Evolutionary conservation across 2,888 invertebrate genomes (phyloP).

Genomic region (Ophion ventricosus): DNA sequence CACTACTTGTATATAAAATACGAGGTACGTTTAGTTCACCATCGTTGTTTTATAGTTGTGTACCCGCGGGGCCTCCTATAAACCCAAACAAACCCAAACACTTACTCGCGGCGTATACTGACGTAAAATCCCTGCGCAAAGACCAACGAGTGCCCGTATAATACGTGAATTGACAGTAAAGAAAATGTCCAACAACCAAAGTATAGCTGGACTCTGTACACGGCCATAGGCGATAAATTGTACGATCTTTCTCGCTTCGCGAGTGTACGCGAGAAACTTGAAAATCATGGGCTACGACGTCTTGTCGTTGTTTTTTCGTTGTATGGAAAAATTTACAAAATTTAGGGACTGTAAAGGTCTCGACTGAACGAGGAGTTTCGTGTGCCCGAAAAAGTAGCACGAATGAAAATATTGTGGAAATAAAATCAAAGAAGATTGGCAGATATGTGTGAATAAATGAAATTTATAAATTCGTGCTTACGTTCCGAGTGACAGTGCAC

Average conservation of each 20-base stretch:
- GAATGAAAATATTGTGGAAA: too few relatives aligned
- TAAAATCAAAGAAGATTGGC: too few relatives aligned
- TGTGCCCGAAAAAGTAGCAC: too few relatives aligned
- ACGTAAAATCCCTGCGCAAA: constrained; percentile 4
- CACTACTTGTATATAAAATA: constrained; percentile 8
- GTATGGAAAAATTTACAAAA: too few relatives aligned
- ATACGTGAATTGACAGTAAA: constrained; percentile 49
- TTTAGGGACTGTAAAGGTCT: too few relatives aligned
- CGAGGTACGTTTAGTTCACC: not conserved
- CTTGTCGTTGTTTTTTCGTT: too few relatives aligned
- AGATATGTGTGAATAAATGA: too few relatives aligned
- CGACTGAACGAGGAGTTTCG: too few relatives aligned
- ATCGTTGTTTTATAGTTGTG: constrained; percentile 7
- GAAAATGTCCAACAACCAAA: constrained; percentile 43
- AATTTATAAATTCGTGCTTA: too few relatives aligned
- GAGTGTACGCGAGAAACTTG: not conserved
- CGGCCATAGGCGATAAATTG: not conserved
- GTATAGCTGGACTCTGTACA: constrained; percentile 1
- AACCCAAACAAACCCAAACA: not conserved
- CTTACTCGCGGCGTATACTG: not conserved
- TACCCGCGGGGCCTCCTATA: not conserved
- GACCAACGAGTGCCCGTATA: constrained; percentile 31
- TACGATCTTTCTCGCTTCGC: not conserved
- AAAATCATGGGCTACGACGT: too few relatives aligned
- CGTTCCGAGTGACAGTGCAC: too few relatives aligned